Conservation (phyloP, 2,797 vertebrate species). For the Sebastiscus albofasciatus region DNA sequence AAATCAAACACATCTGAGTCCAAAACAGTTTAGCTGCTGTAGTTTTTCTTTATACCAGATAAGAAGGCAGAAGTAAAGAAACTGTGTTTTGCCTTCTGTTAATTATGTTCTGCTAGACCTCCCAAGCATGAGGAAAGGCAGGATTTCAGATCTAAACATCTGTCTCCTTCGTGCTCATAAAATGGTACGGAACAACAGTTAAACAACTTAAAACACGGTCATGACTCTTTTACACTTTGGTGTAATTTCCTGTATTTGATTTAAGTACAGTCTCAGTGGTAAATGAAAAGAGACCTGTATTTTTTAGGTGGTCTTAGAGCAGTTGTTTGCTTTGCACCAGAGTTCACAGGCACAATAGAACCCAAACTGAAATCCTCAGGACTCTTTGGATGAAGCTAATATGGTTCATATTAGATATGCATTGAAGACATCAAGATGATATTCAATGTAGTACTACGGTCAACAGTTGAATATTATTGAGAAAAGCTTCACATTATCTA, state of each 20-base stretch:
- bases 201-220: not conserved
- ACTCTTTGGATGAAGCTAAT: not conserved
- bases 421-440: not conserved
- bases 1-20: constrained; percentile 38
- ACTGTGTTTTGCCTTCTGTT: constrained; percentile 21
- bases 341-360: not conserved
- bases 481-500: constrained; percentile 10
- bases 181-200: constrained; percentile 1
- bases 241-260: constrained; percentile 6
- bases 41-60: constrained; percentile 15
- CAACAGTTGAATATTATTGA: constrained; percentile 4
- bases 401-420: constrained; percentile 15
- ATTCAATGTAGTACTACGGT: not conserved
- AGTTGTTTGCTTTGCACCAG: not conserved
- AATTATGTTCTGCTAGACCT: constrained; percentile 50
- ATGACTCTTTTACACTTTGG: not conserved
- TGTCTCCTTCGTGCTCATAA: constrained; percentile 15
- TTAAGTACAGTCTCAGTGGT: not conserved
- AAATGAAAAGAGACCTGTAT: not conserved
- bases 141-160: constrained; percentile 43
- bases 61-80: not conserved
- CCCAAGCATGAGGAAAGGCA: constrained; percentile 43
- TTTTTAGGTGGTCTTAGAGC: not conserved
- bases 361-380: not conserved
- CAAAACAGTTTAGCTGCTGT: not conserved